Percentiles rank a stretch among this genome's conserved stretches.
These are phyloP conservation scores for Nilaparvata lugens DNA, from an alignment of 1,140 invertebrate species.

Conservation along the genomic window DNA sequence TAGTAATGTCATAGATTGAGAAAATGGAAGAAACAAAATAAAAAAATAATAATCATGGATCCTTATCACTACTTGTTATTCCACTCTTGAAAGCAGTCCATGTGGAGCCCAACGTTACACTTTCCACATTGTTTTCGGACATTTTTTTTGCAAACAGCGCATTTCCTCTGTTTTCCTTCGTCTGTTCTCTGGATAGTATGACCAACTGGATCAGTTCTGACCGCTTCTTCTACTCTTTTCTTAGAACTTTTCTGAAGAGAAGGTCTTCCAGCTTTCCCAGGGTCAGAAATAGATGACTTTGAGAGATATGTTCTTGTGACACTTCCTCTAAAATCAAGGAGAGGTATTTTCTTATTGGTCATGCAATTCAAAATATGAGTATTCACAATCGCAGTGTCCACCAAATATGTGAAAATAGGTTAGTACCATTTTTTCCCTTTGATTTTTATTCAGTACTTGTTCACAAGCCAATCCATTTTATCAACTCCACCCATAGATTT, in stretches of 20 bases:
- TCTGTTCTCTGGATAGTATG: conserved; percentile 19
- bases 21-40: too few relatives aligned
- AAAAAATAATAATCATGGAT: too few relatives aligned
- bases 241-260: conserved; percentile 8
- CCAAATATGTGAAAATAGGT: conserved; percentile 18
- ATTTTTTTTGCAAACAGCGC: conserved; percentile 24
- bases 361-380: conserved; percentile 20
- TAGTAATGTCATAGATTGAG: too few relatives aligned
- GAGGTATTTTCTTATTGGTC: conserved; percentile 19
- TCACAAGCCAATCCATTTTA: too few relatives aligned
- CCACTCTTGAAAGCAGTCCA: conserved; percentile 11
- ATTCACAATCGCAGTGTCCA: conserved; percentile 21
- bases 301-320: conserved; percentile 20
- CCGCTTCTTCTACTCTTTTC: conserved; percentile 11
- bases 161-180: conserved; percentile 23
- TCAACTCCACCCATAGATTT: too few relatives aligned
- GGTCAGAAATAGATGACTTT: conserved; percentile 19
- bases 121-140: conserved; percentile 23
- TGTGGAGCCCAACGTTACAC: conserved; percentile 16
- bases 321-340: conserved; percentile 18
- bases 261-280: conserved; percentile 16
- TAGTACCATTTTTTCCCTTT: conserved; percentile 24
- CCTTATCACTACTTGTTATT: conserved; percentile 2
- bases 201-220: conserved; percentile 14
- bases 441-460: too few relatives aligned